phyloP scores from a whole-genome alignment of 64 coral and sea anemone species.

The Actinia tenebrosa region DNA sequence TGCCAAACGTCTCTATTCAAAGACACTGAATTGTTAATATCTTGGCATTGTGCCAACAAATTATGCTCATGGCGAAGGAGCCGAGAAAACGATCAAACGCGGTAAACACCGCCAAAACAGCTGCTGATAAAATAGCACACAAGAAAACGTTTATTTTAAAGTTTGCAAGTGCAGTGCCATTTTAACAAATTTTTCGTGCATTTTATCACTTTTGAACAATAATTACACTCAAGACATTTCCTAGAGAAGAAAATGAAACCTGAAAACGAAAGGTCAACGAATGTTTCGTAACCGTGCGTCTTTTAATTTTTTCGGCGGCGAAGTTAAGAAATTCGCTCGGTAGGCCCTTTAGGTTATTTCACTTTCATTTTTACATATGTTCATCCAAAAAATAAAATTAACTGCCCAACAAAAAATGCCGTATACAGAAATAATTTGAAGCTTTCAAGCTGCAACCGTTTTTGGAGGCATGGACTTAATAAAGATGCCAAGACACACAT shows the following conservation, averaged over 20 bases:
- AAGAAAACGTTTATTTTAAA: neutral
- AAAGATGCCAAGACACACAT: neutral
- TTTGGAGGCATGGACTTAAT: neutral
- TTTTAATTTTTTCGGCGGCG: neutral
- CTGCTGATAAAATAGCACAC: neutral
- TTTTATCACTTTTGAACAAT: neutral
- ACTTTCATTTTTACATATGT: neutral
- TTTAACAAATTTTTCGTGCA: neutral
- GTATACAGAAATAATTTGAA: neutral
- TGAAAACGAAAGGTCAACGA: neutral
- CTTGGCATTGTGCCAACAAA: neutral
- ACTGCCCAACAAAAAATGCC: neutral
- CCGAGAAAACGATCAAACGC: neutral
- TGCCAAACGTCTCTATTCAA: neutral
- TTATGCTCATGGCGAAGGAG: neutral
- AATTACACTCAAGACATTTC: neutral
- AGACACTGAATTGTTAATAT: neutral
- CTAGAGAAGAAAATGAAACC: neutral
- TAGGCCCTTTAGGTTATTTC: neutral
- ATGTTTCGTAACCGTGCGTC: neutral
- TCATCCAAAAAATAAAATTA: neutral
- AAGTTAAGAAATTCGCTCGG: neutral
- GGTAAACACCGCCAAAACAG: neutral
- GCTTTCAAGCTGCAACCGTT: neutral
- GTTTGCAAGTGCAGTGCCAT: neutral